These are phyloP conservation scores for Ornithoptera alexandrae DNA, from an alignment of 2,888 invertebrate genomes.

Conservation along the genomic window DNA sequence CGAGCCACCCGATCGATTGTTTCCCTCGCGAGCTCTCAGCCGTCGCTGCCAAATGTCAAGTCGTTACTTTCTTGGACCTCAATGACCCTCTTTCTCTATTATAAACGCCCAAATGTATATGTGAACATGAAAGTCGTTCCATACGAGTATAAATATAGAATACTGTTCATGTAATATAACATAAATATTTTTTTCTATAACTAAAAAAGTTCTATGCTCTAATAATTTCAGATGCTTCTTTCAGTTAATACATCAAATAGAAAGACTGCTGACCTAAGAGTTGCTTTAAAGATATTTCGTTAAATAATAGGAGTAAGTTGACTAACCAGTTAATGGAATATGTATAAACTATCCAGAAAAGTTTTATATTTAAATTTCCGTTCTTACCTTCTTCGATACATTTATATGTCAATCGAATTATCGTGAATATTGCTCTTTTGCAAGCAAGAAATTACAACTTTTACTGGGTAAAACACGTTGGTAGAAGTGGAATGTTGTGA, in stretches of 20 bases:
- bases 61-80: slow-evolving; percentile 18
- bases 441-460: slow-evolving; percentile 12
- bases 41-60: slow-evolving; percentile 4
- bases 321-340: no score
- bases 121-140: background rate
- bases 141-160: background rate
- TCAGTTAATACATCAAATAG: no score
- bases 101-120: background rate
- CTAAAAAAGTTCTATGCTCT: no score
- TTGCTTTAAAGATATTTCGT: no score
- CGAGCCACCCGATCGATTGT: slow-evolving; percentile 62
- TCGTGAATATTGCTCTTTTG: slow-evolving; percentile 1
- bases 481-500: slow-evolving; percentile 15
- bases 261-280: no score
- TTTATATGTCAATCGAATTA: slow-evolving; percentile 13
- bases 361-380: background rate
- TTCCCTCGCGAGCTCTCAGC: slow-evolving; percentile 36
- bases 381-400: background rate
- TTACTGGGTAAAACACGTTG: slow-evolving; percentile 7
- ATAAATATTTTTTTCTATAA: no score
- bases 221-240: no score
- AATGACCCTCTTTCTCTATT: slow-evolving; percentile 3
- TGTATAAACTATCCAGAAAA: background rate
- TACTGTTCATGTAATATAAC: background rate
- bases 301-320: no score